phyloP scores from a whole-genome alignment of 2,113 vertebrate genomes.

The Gracilinanus agilis region DNA sequence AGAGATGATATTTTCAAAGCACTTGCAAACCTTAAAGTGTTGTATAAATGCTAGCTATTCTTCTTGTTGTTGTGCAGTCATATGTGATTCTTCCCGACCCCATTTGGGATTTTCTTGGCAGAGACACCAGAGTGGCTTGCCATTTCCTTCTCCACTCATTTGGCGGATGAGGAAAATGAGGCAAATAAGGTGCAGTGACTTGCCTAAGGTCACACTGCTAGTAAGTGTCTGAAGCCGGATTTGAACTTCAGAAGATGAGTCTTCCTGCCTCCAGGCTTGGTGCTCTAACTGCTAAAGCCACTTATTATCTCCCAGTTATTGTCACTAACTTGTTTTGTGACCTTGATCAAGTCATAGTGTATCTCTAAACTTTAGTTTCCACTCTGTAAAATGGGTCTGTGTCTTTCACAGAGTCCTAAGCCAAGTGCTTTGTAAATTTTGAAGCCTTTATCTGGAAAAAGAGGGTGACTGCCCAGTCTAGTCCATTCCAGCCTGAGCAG shows the following conservation, averaged over 20 bases:
- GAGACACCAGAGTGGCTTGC: too few relatives aligned
- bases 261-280: too few relatives aligned
- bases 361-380: background rate
- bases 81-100: too few relatives aligned
- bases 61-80: too few relatives aligned
- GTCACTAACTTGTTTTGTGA: slow-evolving; percentile 16
- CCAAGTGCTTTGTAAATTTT: background rate
- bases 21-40: background rate
- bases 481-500: background rate
- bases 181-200: too few relatives aligned
- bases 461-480: background rate
- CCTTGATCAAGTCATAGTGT: background rate
- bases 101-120: too few relatives aligned
- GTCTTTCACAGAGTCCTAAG: background rate
- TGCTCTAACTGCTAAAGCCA: too few relatives aligned
- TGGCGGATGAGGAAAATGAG: too few relatives aligned
- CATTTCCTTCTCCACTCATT: too few relatives aligned
- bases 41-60: background rate
- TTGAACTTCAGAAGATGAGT: too few relatives aligned
- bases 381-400: background rate
- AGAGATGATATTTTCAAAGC: background rate
- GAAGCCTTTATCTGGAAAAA: background rate
- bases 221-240: too few relatives aligned
- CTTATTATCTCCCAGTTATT: background rate
- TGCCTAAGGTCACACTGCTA: too few relatives aligned